Evolutionary conservation across 2,888 invertebrate genomes (phyloP).

Genomic region (Drosophila gaucha): DNA sequence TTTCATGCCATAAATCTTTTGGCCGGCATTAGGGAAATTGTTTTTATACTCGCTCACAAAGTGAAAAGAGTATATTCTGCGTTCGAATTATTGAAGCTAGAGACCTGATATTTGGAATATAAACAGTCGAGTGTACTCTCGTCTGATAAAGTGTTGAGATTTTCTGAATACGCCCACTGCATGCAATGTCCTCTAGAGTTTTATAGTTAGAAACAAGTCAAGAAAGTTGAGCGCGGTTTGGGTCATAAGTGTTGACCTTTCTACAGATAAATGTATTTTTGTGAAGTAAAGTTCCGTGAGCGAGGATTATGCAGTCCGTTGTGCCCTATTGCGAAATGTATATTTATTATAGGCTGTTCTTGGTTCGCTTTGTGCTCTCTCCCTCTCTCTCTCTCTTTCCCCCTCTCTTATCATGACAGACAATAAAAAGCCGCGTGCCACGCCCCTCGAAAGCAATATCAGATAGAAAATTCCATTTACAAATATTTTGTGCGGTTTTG

Average conservation of each 20-base stretch:
- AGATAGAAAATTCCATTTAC: conserved; percentile 49
- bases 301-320: not conserved
- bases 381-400: not conserved
- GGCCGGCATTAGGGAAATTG: conserved; percentile 11
- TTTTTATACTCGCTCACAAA: conserved; percentile 4
- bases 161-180: no score
- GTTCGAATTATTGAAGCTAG: not conserved
- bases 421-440: conserved; percentile 32
- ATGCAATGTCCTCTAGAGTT: no score
- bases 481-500: conserved; percentile 54
- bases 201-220: no score
- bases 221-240: no score
- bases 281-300: no score
- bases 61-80: not conserved
- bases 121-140: no score
- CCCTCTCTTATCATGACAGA: not conserved
- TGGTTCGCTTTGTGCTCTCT: conserved; percentile 10
- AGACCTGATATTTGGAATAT: not conserved
- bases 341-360: conserved; percentile 3
- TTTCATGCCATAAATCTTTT: conserved; percentile 62
- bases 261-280: no score
- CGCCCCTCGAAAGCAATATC: conserved; percentile 21
- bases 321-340: not conserved
- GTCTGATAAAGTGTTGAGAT: no score
- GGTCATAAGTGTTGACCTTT: no score